Evolutionary conservation across 1,140 invertebrate species (phyloP).

Genomic region (Drosophila neocordata): DNA sequence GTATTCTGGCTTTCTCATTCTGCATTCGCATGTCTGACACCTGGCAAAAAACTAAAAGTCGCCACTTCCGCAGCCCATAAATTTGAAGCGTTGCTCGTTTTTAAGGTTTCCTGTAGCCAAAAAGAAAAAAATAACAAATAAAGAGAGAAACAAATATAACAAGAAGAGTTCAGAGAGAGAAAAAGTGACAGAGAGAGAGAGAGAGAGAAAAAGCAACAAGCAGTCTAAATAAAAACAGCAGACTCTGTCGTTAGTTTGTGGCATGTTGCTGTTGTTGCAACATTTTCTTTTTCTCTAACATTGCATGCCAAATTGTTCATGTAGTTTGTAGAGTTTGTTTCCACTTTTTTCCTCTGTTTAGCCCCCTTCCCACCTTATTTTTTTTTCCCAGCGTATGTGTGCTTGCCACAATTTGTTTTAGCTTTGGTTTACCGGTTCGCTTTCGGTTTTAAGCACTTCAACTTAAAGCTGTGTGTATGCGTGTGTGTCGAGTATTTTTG

Average conservation of each 20-base stretch:
- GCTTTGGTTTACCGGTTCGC: conserved; percentile 34
- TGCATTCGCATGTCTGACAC: conserved; percentile 52
- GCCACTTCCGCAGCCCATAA: conserved; percentile 73
- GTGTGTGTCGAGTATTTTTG: conserved; percentile 26
- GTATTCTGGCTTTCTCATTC: conserved; percentile 1
- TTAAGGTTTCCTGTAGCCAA: conserved; percentile 53
- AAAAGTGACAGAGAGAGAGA: background rate
- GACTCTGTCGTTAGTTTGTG: conserved; percentile 23
- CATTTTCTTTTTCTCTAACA: conserved; percentile 37
- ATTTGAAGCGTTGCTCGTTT: conserved; percentile 65
- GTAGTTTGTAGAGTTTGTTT: conserved; percentile 55
- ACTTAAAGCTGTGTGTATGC: conserved; percentile 46
- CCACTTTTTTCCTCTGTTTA: background rate
- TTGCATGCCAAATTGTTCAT: conserved; percentile 64
- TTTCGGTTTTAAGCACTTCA: conserved; percentile 52
- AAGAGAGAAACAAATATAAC: conserved; percentile 5
- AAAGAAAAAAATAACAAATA: conserved; percentile 16
- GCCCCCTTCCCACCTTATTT: background rate
- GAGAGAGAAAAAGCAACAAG: conserved; percentile 38
- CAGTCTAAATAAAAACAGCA: conserved; percentile 40
- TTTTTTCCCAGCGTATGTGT: conserved; percentile 3
- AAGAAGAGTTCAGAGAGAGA: background rate
- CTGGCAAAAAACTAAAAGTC: conserved; percentile 75
- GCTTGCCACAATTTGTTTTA: conserved; percentile 64
- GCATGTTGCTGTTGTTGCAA: conserved; percentile 25